These are phyloP conservation scores for Neoscelio sp. DNA, from an alignment of 2,888 invertebrate genomes.

Conservation along the genomic window DNA sequence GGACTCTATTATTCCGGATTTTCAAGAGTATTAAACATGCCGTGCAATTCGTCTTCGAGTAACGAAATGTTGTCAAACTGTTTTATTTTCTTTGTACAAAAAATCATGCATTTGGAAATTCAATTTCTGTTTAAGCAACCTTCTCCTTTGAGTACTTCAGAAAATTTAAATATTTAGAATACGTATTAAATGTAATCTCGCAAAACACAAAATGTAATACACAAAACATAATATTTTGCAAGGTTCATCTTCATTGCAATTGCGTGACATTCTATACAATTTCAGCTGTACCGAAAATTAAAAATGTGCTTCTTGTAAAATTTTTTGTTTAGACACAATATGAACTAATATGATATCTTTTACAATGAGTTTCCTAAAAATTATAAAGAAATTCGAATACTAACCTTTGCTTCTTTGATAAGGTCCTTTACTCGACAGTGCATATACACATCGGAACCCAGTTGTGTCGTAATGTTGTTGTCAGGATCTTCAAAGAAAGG, in stretches of 20 bases:
- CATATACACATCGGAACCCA: constrained; percentile 84
- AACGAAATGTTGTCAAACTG: constrained; percentile 5
- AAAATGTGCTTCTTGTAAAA: too few relatives aligned
- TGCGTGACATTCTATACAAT: too few relatives aligned
- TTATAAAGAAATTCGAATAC: too few relatives aligned
- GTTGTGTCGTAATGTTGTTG: constrained; percentile 84
- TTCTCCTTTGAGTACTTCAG: constrained; percentile 1
- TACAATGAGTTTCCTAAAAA: too few relatives aligned
- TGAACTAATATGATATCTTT: too few relatives aligned
- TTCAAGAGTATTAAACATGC: constrained; percentile 30
- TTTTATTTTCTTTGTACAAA: not conserved
- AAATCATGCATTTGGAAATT: constrained; percentile 13
- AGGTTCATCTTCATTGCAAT: too few relatives aligned
- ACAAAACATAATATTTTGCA: too few relatives aligned
- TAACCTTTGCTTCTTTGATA: constrained; percentile 83
- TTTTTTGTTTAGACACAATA: too few relatives aligned
- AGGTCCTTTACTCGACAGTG: constrained; percentile 84
- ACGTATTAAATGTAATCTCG: not conserved
- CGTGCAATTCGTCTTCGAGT: constrained; percentile 6
- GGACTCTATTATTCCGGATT: constrained; percentile 39
- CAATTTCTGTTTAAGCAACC: not conserved
- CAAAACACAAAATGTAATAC: too few relatives aligned
- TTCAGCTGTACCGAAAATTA: too few relatives aligned
- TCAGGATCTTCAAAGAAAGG: constrained; percentile 89
- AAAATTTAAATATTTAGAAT: not conserved